A percentile compares a stretch with the other conserved stretches of the same genome.
These are phyloP conservation scores for Nematolebias whitei DNA, from an alignment of 2,113 vertebrate genomes.

Conservation along the genomic window DNA sequence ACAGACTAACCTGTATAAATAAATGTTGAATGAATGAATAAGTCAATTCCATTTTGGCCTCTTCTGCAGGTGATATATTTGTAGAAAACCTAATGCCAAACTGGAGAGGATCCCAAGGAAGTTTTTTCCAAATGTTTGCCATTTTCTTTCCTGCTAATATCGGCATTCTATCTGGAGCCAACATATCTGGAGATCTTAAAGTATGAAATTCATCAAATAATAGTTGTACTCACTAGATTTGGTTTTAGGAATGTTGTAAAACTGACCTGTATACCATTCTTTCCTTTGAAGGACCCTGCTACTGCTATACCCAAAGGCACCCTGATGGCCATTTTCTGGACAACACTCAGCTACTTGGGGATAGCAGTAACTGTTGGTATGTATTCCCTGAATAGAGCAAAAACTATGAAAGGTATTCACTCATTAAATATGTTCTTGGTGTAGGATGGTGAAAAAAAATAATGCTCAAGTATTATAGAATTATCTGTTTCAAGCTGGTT, in stretches of 20 bases:
- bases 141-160: constrained; percentile 83
- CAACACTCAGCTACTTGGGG: constrained; percentile 72
- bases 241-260: no score
- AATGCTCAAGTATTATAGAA: no score
- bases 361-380: constrained; percentile 73
- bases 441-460: no score
- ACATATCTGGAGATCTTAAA: constrained; percentile 82
- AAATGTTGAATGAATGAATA: no score
- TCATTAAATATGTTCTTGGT: no score
- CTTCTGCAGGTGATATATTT: constrained; percentile 74
- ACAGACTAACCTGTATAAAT: no score
- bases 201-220: constrained; percentile 32
- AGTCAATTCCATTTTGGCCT: accelerated
- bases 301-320: constrained; percentile 78
- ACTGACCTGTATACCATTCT: background rate
- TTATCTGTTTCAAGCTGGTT: no score
- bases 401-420: no score
- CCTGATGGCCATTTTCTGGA: constrained; percentile 76
- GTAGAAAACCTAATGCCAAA: constrained; percentile 71
- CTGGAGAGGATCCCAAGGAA: constrained; percentile 45
- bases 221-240: no score
- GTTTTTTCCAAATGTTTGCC: constrained; percentile 81
- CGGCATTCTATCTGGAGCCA: constrained; percentile 78
- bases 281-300: constrained; percentile 70
- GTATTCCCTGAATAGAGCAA: background rate